phyloP scores from a whole-genome alignment of 2,797 vertebrate species.

The Columba guinea region DNA sequence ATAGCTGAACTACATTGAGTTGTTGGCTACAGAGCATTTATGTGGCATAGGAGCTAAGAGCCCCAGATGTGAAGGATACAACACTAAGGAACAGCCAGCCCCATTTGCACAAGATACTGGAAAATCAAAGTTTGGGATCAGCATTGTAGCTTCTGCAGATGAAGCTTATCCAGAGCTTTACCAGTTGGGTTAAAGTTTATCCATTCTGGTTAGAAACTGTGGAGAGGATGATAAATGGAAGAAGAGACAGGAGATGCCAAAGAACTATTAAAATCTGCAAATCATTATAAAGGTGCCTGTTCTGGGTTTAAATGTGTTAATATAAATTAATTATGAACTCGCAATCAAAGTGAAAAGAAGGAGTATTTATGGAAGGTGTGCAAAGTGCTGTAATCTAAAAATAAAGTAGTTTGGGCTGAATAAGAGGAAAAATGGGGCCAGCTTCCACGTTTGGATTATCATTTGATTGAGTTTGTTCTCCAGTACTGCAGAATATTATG shows the following conservation, averaged over 20 bases:
- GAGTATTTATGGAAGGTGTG: conserved; percentile 39
- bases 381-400: conserved; percentile 33
- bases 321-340: conserved; percentile 56
- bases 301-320: conserved; percentile 41
- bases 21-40: not conserved
- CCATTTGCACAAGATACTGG: not conserved
- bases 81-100: not conserved
- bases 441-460: not conserved
- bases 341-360: not conserved
- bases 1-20: not conserved
- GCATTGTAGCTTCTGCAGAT: not conserved
- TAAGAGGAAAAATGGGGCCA: conserved; percentile 16
- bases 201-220: not conserved
- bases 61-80: not conserved
- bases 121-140: not conserved
- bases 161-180: not conserved
- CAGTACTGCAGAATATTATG: not conserved
- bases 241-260: not conserved
- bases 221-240: not conserved
- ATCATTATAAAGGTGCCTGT: not conserved
- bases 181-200: not conserved
- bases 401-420: conserved; percentile 19
- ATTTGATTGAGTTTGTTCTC: conserved; percentile 19
- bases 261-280: conserved; percentile 23
- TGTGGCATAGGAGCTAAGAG: not conserved